phyloP scores from a whole-genome alignment of 2,113 vertebrate species.

The Sigmodon hispidus region DNA sequence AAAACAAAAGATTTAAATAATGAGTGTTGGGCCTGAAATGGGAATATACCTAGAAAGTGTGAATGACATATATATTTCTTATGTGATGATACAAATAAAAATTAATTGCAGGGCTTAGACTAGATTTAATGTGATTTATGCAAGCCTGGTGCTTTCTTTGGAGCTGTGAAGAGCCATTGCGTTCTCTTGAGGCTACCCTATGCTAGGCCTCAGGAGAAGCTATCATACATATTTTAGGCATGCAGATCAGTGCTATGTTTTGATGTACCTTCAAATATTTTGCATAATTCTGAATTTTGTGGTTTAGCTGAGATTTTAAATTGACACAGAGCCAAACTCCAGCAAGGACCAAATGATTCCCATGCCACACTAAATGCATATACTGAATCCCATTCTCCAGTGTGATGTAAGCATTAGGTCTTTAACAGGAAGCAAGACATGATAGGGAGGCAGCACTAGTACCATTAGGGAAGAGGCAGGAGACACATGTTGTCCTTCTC shows the following conservation, averaged over 20 bases:
- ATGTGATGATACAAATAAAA: neutral
- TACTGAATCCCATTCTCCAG: neutral
- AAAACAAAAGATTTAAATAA: neutral
- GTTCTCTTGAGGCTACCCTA: neutral
- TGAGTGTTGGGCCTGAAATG: neutral
- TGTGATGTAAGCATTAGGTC: neutral
- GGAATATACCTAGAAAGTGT: neutral
- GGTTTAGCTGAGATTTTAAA: neutral
- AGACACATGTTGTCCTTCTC: neutral
- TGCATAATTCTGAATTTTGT: neutral
- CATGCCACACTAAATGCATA: neutral
- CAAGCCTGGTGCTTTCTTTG: slow-evolving; percentile 7
- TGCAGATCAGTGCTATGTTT: neutral
- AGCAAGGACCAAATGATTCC: neutral
- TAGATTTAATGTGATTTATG: neutral
- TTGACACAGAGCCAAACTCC: neutral
- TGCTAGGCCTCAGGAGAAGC: neutral
- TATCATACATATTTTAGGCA: neutral
- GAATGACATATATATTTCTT: neutral
- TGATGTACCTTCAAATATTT: neutral
- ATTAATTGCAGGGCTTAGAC: too few relatives aligned
- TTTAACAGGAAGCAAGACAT: neutral
- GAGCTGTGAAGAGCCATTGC: neutral
- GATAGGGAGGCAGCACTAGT: neutral
- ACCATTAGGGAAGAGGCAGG: neutral